Base-by-base conservation (phyloP, 2,888 invertebrate species). In the Ischnus inquisitorius region DNA sequence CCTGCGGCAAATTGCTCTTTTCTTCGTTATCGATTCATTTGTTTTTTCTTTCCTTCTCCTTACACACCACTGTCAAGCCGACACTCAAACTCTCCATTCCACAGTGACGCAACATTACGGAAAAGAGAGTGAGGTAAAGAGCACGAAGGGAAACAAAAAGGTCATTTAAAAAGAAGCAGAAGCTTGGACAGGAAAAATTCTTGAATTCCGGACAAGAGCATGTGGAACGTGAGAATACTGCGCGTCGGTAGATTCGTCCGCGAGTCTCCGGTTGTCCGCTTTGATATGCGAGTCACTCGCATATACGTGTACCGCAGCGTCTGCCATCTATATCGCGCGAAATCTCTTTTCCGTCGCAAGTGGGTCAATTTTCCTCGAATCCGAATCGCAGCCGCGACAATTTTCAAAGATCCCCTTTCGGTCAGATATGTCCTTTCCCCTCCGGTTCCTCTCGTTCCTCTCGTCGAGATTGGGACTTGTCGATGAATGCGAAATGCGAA, bases 401-500 rank as follows among this genome's bases (percentile, higher is more conserved):
- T 77, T 83, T 83, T 83, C 71, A 39, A 48, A 78, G 57, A 81
- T 84, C 60, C 78, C 64, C 48, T 78, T 78, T 81, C 65, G 48
- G 48, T 28, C 25, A 41, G 25, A 74, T 57, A 57, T 57, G 34
- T 16, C 48, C 60, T 25, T 39, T 22, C 34, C 19, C 39, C n/a
- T 19, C 10, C 25, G 41, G 4, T 8, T 28, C 28, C 28, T 28
- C 34, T 8, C 34, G 34, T 34, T 34, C 34, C 34, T 34, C 34
- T 34, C 8, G 34, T 3, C 34, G 39, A 14, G 48, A 77, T 22
- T 60, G 16, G 60, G 60, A 51, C 65, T 79, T 46, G 80, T 41
- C 81, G 84, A 84, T 71, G 84, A 84, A 81, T 81, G 78, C 77
- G 68, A 75, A 81, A 84, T 78, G 81, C 51, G 60, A 80, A 54